Evolutionary conservation across 2,797 vertebrate species (phyloP).

Genomic region (Mormyrus proboscirostris): DNA sequence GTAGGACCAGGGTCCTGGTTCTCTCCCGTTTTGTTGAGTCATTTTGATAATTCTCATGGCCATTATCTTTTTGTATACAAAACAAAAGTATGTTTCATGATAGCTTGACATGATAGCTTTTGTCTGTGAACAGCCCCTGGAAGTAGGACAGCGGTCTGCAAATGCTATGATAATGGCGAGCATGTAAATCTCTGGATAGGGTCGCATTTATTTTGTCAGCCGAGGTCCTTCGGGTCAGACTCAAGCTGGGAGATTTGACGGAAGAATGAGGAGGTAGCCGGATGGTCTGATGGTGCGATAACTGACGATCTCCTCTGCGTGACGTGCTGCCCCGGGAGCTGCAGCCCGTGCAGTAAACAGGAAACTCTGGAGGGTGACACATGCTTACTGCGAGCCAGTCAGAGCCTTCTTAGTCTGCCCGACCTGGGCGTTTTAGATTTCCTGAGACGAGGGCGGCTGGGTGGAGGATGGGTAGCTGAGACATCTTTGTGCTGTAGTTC

Average conservation of each 20-base stretch:
- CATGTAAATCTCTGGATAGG: not conserved
- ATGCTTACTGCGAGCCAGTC: not conserved
- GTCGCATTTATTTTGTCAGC: not conserved
- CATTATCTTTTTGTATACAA: not conserved
- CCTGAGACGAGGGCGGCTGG: not conserved
- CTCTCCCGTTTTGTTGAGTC: not conserved
- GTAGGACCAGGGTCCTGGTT: not conserved
- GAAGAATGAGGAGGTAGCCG: not conserved
- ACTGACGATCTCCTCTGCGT: not conserved
- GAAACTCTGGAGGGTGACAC: not conserved
- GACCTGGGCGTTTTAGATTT: slow-evolving; percentile 5
- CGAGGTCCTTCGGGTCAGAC: not conserved
- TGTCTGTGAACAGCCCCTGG: not conserved
- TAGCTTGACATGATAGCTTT: not conserved
- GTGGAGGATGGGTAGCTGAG: not conserved
- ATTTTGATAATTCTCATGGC: not conserved
- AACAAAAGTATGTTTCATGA: not conserved
- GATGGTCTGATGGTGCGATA: not conserved
- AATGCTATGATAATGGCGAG: not conserved
- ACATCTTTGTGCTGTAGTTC: not conserved
- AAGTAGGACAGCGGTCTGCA: not conserved
- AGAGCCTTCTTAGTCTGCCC: not conserved
- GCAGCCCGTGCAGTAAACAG: not conserved
- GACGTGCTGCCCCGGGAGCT: not conserved
- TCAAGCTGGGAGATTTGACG: not conserved